Percentiles rank a stretch among this genome's conserved stretches.
phyloP scores from a whole-genome alignment of 1,140 invertebrate species.

The Bombus turneri region DNA sequence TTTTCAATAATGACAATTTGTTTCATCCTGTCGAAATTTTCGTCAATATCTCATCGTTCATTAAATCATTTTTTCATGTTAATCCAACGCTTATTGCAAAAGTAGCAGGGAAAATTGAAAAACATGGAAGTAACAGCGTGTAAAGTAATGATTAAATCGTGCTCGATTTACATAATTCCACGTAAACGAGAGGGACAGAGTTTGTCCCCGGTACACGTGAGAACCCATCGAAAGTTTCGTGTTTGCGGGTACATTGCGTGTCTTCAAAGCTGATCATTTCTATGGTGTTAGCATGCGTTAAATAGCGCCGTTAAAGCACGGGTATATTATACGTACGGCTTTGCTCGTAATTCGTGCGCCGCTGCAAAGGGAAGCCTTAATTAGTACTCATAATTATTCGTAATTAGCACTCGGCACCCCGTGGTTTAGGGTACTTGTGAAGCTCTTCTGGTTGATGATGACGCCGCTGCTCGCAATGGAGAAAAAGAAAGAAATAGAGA shows the following conservation, averaged over 20 bases:
- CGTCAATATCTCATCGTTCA: background rate
- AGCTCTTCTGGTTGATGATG: conserved; percentile 35
- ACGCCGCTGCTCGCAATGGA: conserved; percentile 43
- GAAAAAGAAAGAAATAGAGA: conserved; percentile 1
- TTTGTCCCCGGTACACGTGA: background rate
- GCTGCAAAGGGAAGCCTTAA: conserved; percentile 70
- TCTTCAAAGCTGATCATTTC: conserved; percentile 56
- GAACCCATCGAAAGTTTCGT: conserved; percentile 44
- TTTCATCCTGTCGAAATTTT: background rate
- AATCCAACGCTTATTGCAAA: background rate
- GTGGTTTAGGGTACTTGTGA: conserved; percentile 56
- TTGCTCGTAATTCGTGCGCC: conserved; percentile 38
- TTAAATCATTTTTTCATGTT: background rate
- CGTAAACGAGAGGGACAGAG: background rate
- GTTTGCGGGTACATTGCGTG: conserved; percentile 39
- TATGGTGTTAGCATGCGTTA: conserved; percentile 55
- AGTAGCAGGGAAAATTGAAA: conserved; percentile 6
- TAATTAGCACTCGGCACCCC: conserved; percentile 73
- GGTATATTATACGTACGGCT: conserved; percentile 49
- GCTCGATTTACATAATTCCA: conserved; percentile 35
- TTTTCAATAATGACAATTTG: too few relatives aligned
- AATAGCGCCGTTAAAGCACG: conserved; percentile 53
- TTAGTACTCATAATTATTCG: conserved; percentile 78
- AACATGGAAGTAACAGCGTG: background rate
- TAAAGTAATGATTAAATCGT: conserved; percentile 24